Evolutionary conservation across 2,888 invertebrate species (phyloP).

Genomic region (Laothoe populi): DNA sequence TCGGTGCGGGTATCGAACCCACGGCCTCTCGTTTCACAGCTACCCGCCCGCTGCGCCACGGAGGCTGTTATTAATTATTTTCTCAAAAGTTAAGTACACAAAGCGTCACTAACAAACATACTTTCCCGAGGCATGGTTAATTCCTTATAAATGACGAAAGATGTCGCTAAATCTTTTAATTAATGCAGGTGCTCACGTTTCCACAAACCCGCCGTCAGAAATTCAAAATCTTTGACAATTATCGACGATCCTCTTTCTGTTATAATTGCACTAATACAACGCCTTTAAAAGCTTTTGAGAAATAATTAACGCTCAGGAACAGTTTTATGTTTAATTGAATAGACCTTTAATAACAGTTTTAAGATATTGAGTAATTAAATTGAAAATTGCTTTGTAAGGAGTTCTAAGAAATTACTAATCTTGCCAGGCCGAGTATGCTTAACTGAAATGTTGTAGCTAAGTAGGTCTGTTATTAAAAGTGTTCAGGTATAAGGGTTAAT

Average conservation of each 20-base stretch:
- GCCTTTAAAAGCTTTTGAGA: background rate
- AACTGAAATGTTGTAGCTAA: background rate
- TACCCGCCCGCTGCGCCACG: no score
- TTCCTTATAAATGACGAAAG: slow-evolving; percentile 75
- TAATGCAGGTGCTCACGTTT: slow-evolving; percentile 76
- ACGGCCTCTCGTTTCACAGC: no score
- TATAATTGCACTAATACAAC: slow-evolving; percentile 31
- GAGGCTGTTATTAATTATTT: no score
- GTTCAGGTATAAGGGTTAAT: background rate
- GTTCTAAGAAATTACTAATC: background rate
- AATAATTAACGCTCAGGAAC: slow-evolving; percentile 13
- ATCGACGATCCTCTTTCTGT: slow-evolving; percentile 70
- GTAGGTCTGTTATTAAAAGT: background rate
- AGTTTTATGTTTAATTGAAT: slow-evolving; percentile 6
- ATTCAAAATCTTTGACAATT: slow-evolving; percentile 65
- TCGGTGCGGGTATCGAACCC: no score
- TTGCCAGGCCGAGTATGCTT: background rate
- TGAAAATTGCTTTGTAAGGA: slow-evolving; percentile 4
- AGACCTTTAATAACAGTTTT: background rate
- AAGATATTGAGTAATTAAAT: slow-evolving; percentile 6
- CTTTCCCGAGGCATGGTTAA: slow-evolving; percentile 56
- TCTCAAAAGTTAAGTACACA: background rate
- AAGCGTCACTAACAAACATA: background rate
- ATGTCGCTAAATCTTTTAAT: slow-evolving; percentile 79
- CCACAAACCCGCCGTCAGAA: slow-evolving; percentile 54